A percentile compares a stretch with the other conserved stretches of the same genome.
phyloP scores from a whole-genome alignment of 2,888 invertebrate species.

The Cinara cedri region DNA sequence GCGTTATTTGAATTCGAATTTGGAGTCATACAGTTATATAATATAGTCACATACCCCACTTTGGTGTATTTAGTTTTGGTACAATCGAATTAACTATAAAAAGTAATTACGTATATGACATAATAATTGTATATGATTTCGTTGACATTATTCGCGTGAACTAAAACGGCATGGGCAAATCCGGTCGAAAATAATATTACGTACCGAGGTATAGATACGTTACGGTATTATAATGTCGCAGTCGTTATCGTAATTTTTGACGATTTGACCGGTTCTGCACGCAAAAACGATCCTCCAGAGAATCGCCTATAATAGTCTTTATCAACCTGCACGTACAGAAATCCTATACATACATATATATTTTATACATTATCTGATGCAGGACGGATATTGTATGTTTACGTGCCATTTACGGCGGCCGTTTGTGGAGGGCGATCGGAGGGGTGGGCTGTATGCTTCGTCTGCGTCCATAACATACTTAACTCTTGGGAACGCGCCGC shows the following conservation, averaged over 20 bases:
- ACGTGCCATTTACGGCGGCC: conserved; percentile 8
- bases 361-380: too few species aligned
- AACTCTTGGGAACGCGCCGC: conserved; percentile 31
- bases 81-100: too few species aligned
- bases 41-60: too few species aligned
- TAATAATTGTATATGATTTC: too few species aligned
- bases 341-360: background rate
- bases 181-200: too few species aligned
- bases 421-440: background rate
- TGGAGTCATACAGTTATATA: too few species aligned
- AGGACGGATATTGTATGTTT: background rate
- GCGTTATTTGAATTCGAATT: too few species aligned
- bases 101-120: too few species aligned
- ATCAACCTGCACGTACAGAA: background rate
- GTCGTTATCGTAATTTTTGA: conserved; percentile 43
- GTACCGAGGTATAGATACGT: too few species aligned
- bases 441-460: background rate
- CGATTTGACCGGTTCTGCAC: background rate
- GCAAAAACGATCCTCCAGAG: conserved; percentile 12
- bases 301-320: background rate
- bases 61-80: too few species aligned
- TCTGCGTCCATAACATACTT: conserved; percentile 1
- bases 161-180: too few species aligned
- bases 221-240: conserved; percentile 2
- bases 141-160: too few species aligned